These are phyloP conservation scores for Ia io DNA, from an alignment of 2,113 vertebrate species.

Conservation along the genomic window DNA sequence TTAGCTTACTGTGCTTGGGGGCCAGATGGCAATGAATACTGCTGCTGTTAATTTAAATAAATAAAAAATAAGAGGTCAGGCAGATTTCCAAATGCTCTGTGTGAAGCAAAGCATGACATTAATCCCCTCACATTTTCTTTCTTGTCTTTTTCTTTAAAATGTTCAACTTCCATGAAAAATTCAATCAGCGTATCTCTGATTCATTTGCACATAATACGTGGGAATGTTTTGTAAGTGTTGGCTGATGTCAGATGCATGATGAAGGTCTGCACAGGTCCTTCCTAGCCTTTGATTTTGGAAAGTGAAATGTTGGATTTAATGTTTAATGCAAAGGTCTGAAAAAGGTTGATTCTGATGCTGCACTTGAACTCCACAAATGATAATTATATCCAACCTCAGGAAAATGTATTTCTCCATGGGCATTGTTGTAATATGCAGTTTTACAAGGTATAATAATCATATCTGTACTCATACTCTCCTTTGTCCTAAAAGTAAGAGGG, in stretches of 20 bases:
- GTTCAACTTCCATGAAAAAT: background rate
- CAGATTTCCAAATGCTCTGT: constrained; percentile 33
- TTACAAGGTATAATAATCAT: background rate
- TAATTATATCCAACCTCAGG: background rate
- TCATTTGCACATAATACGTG: background rate
- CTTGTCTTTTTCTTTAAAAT: constrained; percentile 21
- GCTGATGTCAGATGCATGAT: background rate
- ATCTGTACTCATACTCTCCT: background rate
- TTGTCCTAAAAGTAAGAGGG: background rate
- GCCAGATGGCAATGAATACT: constrained; percentile 23
- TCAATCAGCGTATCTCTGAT: background rate
- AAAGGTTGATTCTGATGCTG: background rate
- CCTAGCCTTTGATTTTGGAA: background rate
- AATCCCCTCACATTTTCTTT: background rate
- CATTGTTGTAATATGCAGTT: background rate
- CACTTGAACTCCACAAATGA: background rate
- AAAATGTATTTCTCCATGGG: background rate
- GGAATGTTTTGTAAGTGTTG: constrained; percentile 13
- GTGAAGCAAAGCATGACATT: background rate
- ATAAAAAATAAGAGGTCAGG: constrained; percentile 56
- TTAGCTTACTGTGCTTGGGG: constrained; percentile 2
- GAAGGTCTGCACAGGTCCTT: background rate
- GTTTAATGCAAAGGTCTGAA: background rate
- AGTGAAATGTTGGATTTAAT: background rate
- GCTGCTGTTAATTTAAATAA: constrained; percentile 57